A percentile compares a stretch with the other conserved stretches of the same genome.
phyloP scores from a whole-genome alignment of 2,113 vertebrate genomes.

The Chascanopsetta lugubris region DNA sequence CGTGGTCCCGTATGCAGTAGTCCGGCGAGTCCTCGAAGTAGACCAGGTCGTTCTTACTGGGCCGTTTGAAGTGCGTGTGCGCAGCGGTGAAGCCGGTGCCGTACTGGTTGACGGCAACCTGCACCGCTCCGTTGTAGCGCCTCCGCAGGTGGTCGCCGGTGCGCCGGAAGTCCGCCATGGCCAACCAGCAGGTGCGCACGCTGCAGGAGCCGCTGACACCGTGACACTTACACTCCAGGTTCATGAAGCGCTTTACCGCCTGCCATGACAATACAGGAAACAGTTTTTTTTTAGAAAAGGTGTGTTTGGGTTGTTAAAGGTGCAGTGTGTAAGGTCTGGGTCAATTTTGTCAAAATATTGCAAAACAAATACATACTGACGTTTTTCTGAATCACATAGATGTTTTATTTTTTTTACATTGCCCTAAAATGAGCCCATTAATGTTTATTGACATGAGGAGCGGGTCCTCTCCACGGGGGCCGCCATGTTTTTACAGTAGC shows the following conservation, averaged over 20 bases:
- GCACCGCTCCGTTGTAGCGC: conserved; percentile 91
- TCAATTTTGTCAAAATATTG: too few species aligned
- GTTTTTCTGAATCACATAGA: too few species aligned
- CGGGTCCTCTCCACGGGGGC: too few species aligned
- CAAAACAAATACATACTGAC: too few species aligned
- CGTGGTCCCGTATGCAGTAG: conserved; percentile 92
- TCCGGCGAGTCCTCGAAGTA: conserved; percentile 97
- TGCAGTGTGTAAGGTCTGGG: too few species aligned
- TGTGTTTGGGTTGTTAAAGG: background rate
- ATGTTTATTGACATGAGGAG: too few species aligned
- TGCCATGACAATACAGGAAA: conserved; percentile 55
- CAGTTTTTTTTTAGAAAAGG: background rate
- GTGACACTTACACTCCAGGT: conserved; percentile 95
- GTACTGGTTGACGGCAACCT: conserved; percentile 96
- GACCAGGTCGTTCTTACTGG: conserved; percentile 92
- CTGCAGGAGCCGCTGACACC: conserved; percentile 96
- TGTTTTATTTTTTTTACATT: too few species aligned
- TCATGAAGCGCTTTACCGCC: conserved; percentile 95
- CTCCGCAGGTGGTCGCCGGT: conserved; percentile 92
- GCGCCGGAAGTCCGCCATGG: conserved; percentile 93
- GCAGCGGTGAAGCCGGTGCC: conserved; percentile 91
- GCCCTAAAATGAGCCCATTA: too few species aligned
- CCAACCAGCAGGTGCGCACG: conserved; percentile 94
- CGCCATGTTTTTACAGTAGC: too few species aligned
- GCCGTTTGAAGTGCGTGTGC: conserved; percentile 89